Conservation (phyloP, 2,888 invertebrate species). For the Eustalomyia histrio region DNA sequence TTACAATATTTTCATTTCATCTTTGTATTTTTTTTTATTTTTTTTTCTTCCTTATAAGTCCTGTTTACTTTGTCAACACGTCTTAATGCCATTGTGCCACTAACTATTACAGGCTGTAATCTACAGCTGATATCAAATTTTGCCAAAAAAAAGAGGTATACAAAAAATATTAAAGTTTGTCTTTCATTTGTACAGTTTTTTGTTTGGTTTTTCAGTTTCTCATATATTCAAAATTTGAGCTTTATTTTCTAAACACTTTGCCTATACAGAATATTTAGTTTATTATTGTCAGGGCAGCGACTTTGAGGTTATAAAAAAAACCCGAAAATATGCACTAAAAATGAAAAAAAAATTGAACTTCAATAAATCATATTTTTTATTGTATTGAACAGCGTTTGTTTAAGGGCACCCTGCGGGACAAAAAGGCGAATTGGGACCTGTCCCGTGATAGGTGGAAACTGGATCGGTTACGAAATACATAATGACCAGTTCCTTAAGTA, state of each 20-base stretch:
- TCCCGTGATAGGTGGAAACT: too few relatives aligned
- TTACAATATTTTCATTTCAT: slow-evolving; percentile 27
- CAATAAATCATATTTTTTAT: too few relatives aligned
- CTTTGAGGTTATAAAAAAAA: too few relatives aligned
- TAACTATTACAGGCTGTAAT: slow-evolving; percentile 57
- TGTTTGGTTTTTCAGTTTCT: neutral
- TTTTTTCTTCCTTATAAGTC: slow-evolving; percentile 70
- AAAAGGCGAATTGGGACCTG: too few relatives aligned
- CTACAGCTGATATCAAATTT: slow-evolving; percentile 59
- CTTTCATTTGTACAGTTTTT: slow-evolving; percentile 32
- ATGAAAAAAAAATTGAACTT: too few relatives aligned
- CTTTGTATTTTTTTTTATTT: slow-evolving; percentile 15
- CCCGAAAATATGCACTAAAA: too few relatives aligned
- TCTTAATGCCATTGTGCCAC: slow-evolving; percentile 71
- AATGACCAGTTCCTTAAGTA: too few relatives aligned
- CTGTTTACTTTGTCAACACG: slow-evolving; percentile 77
- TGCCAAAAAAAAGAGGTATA: slow-evolving; percentile 14
- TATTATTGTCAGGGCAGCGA: too few relatives aligned
- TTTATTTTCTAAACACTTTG: slow-evolving; percentile 1
- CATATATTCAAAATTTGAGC: slow-evolving; percentile 8
- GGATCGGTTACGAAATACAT: too few relatives aligned
- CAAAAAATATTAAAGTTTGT: slow-evolving; percentile 34
- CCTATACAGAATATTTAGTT: too few relatives aligned
- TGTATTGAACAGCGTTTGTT: too few relatives aligned
- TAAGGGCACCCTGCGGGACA: too few relatives aligned